A percentile compares a stretch with the other conserved stretches of the same genome.
Evolutionary conservation across 2,888 invertebrate species (phyloP).

Genomic region (Ichneumoninae sp.): DNA sequence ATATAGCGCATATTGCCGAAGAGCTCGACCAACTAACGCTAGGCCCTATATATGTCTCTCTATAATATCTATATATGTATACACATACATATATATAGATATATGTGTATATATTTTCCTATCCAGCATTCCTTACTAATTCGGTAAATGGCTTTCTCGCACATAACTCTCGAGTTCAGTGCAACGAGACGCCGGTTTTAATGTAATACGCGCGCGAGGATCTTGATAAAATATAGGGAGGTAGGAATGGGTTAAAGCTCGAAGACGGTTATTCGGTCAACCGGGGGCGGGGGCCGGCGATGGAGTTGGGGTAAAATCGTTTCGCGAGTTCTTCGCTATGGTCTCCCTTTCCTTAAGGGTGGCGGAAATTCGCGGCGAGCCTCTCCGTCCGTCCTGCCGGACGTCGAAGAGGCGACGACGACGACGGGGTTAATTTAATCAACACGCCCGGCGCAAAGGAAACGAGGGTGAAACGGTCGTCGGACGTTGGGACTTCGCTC

Average conservation of each 20-base stretch:
- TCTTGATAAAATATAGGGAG: conserved; percentile 30
- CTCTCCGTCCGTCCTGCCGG: conserved; percentile 50
- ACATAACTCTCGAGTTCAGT: background rate
- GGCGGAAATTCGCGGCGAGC: conserved; percentile 52
- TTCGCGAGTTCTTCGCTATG: conserved; percentile 17
- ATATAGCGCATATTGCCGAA: conserved; percentile 17
- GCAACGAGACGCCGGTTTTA: background rate
- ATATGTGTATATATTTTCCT: background rate
- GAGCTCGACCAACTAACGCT: background rate
- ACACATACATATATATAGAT: background rate
- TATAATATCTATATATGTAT: conserved; percentile 5
- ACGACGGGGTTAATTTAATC: conserved; percentile 61
- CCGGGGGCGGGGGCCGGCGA: background rate
- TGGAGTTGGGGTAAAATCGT: conserved; percentile 20
- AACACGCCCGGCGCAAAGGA: conserved; percentile 54
- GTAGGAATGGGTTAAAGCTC: conserved; percentile 38
- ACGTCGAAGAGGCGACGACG: conserved; percentile 32
- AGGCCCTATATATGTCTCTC: background rate
- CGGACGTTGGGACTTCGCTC: conserved; percentile 29
- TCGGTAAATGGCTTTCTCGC: conserved; percentile 44
- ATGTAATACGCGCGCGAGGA: background rate
- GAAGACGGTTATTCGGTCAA: conserved; percentile 33
- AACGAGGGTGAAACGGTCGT: conserved; percentile 40
- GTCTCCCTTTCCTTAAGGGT: background rate
- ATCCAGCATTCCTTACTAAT: conserved; percentile 33